A percentile compares a stretch with the other conserved stretches of the same genome.
These are phyloP conservation scores for Drosophila paracracens DNA, from an alignment of 2,888 invertebrate genomes.

Conservation along the genomic window DNA sequence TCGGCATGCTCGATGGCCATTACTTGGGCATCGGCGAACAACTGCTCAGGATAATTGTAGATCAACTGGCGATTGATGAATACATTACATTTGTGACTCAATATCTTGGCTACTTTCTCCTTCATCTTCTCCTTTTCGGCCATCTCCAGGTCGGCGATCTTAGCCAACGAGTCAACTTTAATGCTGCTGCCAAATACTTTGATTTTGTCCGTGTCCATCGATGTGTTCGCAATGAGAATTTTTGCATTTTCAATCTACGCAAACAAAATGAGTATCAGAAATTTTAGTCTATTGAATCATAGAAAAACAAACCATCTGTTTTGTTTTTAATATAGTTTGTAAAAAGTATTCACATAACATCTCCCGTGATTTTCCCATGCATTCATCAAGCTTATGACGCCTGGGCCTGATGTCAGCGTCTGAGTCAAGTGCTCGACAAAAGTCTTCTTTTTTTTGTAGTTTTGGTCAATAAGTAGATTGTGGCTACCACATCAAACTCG, in stretches of 20 bases:
- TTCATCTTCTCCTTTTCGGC: slow-evolving; percentile 99
- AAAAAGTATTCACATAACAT: not conserved
- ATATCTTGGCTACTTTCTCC: slow-evolving; percentile 98
- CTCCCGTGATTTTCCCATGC: not conserved
- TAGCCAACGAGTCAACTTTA: slow-evolving; percentile 95
- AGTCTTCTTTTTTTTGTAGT: not conserved
- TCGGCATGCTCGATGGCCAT: slow-evolving; percentile 99
- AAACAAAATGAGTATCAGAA: slow-evolving; percentile 2
- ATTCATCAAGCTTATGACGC: not conserved
- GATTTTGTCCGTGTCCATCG: slow-evolving; percentile 99
- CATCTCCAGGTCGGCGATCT: slow-evolving; percentile 98
- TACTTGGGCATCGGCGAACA: slow-evolving; percentile 98
- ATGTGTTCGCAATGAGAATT: slow-evolving; percentile 99
- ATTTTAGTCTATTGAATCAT: not conserved
- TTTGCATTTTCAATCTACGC: slow-evolving; percentile 93
- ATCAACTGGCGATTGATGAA: slow-evolving; percentile 99
- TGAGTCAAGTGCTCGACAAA: slow-evolving; percentile 20
- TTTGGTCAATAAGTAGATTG: slow-evolving; percentile 19
- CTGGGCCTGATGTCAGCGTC: slow-evolving; percentile 16
- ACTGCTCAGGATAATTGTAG: slow-evolving; percentile 99
- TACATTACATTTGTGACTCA: slow-evolving; percentile 97
- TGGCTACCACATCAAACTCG: slow-evolving; percentile 81
- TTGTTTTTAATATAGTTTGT: not conserved
- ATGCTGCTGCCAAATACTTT: slow-evolving; percentile 99
- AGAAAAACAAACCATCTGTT: not conserved